Conservation (phyloP, 2,113 vertebrate species). For the Haliaeetus leucogaster region DNA sequence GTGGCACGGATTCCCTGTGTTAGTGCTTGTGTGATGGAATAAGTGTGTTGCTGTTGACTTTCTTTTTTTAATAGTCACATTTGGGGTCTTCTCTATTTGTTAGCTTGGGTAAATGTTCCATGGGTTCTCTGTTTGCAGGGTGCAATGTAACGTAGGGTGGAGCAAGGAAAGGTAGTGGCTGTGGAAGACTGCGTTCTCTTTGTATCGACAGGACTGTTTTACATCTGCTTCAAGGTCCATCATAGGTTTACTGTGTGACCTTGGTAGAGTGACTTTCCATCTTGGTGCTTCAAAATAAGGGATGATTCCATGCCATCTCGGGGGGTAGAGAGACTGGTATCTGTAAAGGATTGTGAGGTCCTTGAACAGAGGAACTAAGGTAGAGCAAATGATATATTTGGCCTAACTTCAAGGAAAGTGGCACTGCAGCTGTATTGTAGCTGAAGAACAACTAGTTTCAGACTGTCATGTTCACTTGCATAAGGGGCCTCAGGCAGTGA, state of each 20-base stretch:
- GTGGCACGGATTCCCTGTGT: not conserved
- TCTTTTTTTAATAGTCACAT: not conserved
- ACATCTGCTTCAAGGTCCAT: not conserved
- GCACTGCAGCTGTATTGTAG: not conserved
- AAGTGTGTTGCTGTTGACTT: not conserved
- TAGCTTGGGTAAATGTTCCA: not conserved
- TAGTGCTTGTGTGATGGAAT: not conserved
- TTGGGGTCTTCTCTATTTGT: not conserved
- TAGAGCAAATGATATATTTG: not conserved
- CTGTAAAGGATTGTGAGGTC: not conserved
- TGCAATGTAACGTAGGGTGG: not conserved
- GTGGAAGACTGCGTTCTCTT: not conserved
- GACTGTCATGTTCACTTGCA: not conserved
- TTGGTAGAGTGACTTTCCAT: not conserved
- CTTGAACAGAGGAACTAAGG: not conserved
- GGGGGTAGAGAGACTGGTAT: not conserved
- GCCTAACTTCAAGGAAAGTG: not conserved
- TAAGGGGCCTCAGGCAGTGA: not conserved
- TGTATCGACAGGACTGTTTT: not conserved
- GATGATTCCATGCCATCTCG: not conserved
- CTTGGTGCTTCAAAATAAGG: not conserved
- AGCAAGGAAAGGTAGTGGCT: not conserved
- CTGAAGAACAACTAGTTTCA: not conserved
- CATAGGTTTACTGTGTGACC: not conserved
- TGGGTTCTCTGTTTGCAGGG: not conserved